Evolutionary conservation across 1,140 invertebrate species (phyloP), one percentile per base, ranked within the genome.

Genomic region (Psix sp.): DNA sequence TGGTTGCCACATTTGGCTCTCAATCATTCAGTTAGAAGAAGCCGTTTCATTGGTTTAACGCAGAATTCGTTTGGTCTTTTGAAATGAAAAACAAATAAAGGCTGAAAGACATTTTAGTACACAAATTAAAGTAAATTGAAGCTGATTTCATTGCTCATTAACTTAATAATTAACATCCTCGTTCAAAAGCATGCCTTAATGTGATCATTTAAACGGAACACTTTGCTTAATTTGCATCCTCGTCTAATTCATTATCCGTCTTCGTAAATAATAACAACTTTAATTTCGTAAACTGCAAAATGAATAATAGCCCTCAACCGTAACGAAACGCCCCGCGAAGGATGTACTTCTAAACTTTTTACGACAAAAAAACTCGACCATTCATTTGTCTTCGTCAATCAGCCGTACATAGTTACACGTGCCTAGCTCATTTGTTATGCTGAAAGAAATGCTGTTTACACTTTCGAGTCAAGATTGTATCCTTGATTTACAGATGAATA

Each of bases 381-480:
- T 29, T 59, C 56, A 59, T 59, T 59, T 59, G 43, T 59, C 56
- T 59, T 48, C 39, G 56, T 59, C 56, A 59, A 59, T 59, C 56
- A 46, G 43, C n/a, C 38, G 36, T 59, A 38, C 10, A 39, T 9
- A 11, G 42, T 59, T 48, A 59, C 20, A 43, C 31, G 56, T 46
- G 16, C 21, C 5, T 9, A 0, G 33, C n/a, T 39, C 33, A 29
- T 48, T 48, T 48, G 29, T 59, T 46, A 24, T 16, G 1, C 5
- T 4, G 5, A 39, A 46, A 48, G 11, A 20, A 1, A 5, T 11
- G 26, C 13, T 48, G 39, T 45, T 45, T 31, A 20, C 52, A 57
- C 18, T 45, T 43, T 16, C n/a, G n/a, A n/a, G n/a, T n/a, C n/a
- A n/a, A n/a, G n/a, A n/a, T n/a, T n/a, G n/a, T n/a, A n/a, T n/a